Evolutionary conservation across 2,888 invertebrate species (phyloP).

Genomic region (Eumerus sabulonum): DNA sequence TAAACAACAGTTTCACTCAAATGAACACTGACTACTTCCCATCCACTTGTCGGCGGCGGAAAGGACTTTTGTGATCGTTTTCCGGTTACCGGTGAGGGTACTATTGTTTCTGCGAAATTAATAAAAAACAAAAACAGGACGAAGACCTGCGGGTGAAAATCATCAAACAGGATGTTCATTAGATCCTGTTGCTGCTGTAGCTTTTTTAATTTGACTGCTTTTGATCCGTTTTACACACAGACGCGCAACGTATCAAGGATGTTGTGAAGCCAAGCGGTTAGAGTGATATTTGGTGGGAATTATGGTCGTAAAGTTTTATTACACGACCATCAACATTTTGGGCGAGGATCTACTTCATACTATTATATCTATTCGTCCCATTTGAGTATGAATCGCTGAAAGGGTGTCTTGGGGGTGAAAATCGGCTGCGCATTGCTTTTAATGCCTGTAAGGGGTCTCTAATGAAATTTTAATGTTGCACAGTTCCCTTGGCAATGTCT

Average conservation of each 20-base stretch:
- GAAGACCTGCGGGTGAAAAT: slow-evolving; percentile 50
- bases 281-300: slow-evolving; percentile 61
- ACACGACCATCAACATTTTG: slow-evolving; percentile 60
- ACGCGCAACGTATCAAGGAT: slow-evolving; percentile 14
- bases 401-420: slow-evolving; percentile 20
- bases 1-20: slow-evolving; percentile 63
- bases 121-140: slow-evolving; percentile 10
- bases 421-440: slow-evolving; percentile 67
- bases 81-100: slow-evolving; percentile 47
- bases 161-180: slow-evolving; percentile 48
- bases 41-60: slow-evolving; percentile 4
- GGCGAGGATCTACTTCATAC: slow-evolving; percentile 40
- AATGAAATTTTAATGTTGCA: slow-evolving; percentile 68
- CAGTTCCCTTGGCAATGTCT: slow-evolving; percentile 24
- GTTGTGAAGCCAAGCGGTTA: slow-evolving; percentile 31
- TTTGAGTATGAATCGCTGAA: slow-evolving; percentile 10
- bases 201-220: slow-evolving; percentile 1
- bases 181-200: slow-evolving; percentile 12
- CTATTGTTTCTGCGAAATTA: slow-evolving; percentile 46
- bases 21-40: slow-evolving; percentile 5
- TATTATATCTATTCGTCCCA: too few relatives aligned
- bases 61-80: slow-evolving; percentile 34
- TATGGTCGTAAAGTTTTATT: slow-evolving; percentile 68
- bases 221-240: background rate
- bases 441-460: slow-evolving; percentile 64